Percentiles rank a stretch among this genome's conserved stretches.
Conservation (phyloP, 2,797 vertebrate genomes). For the Limosa lapponica region DNA sequence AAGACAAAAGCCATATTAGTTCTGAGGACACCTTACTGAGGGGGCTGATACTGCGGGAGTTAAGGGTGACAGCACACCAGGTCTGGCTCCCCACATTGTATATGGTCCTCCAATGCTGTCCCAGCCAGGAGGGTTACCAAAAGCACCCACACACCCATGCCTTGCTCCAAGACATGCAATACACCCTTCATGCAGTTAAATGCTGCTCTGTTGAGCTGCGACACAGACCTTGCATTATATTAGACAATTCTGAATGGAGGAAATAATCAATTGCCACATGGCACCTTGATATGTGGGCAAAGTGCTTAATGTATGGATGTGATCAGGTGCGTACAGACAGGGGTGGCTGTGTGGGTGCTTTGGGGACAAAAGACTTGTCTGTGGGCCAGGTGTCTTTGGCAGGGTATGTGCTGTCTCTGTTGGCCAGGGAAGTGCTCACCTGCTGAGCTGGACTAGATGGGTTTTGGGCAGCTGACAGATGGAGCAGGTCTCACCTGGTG, state of each 20-base stretch:
- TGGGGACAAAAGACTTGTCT: background rate
- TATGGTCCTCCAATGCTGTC: background rate
- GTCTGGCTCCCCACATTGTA: rapidly evolving
- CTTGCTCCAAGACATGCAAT: background rate
- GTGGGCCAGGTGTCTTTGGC: background rate
- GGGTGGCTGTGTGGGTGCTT: background rate
- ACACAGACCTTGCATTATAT: background rate
- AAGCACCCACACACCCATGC: rapidly evolving
- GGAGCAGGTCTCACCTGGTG: background rate
- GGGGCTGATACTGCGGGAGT: background rate
- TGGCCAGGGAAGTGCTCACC: background rate
- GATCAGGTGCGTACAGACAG: background rate
- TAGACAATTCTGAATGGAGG: background rate
- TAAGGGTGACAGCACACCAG: background rate
- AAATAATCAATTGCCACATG: rapidly evolving
- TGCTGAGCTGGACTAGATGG: background rate
- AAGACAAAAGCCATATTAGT: background rate
- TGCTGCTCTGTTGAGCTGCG: background rate
- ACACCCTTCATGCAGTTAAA: background rate
- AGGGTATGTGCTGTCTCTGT: background rate
- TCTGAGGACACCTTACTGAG: background rate
- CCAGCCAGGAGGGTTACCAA: background rate
- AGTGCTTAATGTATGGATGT: background rate
- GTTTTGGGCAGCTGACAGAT: background rate
- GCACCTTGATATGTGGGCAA: background rate